Conservation (phyloP, 1,140 invertebrate species). For the Drosophila nikananu region DNA sequence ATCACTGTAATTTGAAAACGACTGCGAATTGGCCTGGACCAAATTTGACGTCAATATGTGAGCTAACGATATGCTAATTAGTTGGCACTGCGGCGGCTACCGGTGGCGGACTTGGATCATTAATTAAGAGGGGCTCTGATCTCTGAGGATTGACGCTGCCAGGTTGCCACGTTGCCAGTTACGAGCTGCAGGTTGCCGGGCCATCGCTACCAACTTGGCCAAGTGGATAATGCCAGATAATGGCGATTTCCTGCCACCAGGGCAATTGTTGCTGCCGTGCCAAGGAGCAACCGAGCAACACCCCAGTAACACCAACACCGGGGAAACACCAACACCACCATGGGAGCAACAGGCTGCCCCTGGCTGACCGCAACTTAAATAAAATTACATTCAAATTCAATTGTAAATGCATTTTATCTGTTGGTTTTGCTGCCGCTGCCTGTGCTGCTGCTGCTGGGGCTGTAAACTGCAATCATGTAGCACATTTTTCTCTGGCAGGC, state of each 20-base stretch:
- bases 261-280: slow-evolving; percentile 76
- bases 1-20: slow-evolving; percentile 78
- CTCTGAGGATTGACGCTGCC: slow-evolving; percentile 68
- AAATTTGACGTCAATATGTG: slow-evolving; percentile 82
- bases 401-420: slow-evolving; percentile 85
- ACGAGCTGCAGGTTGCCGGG: slow-evolving; percentile 8
- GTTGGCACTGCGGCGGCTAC: slow-evolving; percentile 41
- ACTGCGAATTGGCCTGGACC: slow-evolving; percentile 58
- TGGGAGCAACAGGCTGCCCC: slow-evolving; percentile 52
- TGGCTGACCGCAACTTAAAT: slow-evolving; percentile 83
- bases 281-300: slow-evolving; percentile 41
- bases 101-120: slow-evolving; percentile 53
- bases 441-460: slow-evolving; percentile 39
- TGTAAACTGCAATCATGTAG: slow-evolving; percentile 84
- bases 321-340: slow-evolving; percentile 9
- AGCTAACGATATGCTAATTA: slow-evolving; percentile 82
- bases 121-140: slow-evolving; percentile 78
- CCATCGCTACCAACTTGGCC: slow-evolving; percentile 58
- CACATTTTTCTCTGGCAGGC: slow-evolving; percentile 80
- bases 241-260: slow-evolving; percentile 82
- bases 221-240: slow-evolving; percentile 84
- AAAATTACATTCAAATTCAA: slow-evolving; percentile 85
- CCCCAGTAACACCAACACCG: slow-evolving; percentile 23
- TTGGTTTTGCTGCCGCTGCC: slow-evolving; percentile 69
- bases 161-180: slow-evolving; percentile 28